Conservation (phyloP, 2,888 invertebrate genomes). For the Nomada hirtipes region DNA sequence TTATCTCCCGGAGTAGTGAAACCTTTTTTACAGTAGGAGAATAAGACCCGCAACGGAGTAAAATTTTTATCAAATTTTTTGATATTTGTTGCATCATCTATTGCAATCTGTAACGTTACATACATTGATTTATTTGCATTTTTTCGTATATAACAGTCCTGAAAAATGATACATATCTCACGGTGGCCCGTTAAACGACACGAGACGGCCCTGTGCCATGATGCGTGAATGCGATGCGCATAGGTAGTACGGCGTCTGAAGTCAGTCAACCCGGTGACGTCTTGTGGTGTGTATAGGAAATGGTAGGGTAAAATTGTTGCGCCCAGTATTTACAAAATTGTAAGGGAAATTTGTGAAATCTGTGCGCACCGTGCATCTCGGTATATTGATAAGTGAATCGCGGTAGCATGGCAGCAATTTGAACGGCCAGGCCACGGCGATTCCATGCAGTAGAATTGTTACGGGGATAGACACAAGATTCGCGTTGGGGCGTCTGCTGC, state of each 20-base stretch:
- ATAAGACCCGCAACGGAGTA: no score
- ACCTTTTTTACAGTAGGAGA: no score
- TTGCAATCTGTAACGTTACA: no score
- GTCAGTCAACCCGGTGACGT: slow-evolving; percentile 84
- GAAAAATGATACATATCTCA: not conserved
- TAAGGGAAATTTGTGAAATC: not conserved
- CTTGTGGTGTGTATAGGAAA: slow-evolving; percentile 43
- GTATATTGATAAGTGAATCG: not conserved
- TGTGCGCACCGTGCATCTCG: not conserved
- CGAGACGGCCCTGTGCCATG: slow-evolving; percentile 70
- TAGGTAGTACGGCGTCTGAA: slow-evolving; percentile 78
- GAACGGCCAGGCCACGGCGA: no score
- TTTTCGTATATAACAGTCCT: no score
- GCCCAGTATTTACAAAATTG: not conserved
- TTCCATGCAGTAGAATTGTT: no score
- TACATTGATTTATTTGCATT: no score
- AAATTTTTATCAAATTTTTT: no score
- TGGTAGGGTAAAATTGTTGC: not conserved
- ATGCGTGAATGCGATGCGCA: slow-evolving; percentile 80
- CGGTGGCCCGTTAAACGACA: not conserved
- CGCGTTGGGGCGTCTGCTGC: slow-evolving; percentile 19
- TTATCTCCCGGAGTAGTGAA: no score
- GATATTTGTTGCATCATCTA: no score
- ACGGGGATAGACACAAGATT: not conserved
- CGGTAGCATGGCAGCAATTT: not conserved